These are phyloP conservation scores for Ichneumoninae sp. DNA, from an alignment of 2,888 invertebrate species.

Conservation along the genomic window DNA sequence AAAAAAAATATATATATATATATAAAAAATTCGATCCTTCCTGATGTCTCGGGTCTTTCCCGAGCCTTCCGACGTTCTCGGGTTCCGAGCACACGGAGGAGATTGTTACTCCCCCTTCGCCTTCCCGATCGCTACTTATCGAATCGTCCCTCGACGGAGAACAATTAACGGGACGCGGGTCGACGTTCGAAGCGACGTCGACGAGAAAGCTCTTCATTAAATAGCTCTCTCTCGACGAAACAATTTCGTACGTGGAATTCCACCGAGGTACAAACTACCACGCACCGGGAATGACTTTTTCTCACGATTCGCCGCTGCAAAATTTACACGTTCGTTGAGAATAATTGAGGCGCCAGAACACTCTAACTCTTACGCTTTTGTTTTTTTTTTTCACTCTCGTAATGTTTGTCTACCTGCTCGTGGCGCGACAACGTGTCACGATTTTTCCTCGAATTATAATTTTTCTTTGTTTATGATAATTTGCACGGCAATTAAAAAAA, in stretches of 20 bases:
- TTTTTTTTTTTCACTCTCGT: neutral
- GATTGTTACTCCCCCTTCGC: slow-evolving; percentile 17
- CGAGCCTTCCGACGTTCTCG: slow-evolving; percentile 2
- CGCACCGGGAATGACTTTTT: neutral
- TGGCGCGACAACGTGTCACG: neutral
- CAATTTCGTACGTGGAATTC: slow-evolving; percentile 7
- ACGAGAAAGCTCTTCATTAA: slow-evolving; percentile 18
- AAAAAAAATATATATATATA: neutral
- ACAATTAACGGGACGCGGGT: slow-evolving; percentile 27
- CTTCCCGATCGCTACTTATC: slow-evolving; percentile 45
- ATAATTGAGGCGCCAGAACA: neutral
- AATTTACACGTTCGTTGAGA: neutral
- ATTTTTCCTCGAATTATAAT: neutral
- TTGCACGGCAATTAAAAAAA: neutral
- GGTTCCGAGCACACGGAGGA: neutral
- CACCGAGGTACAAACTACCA: neutral
- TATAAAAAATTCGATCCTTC: neutral
- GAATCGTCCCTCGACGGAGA: slow-evolving; percentile 48
- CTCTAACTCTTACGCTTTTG: neutral
- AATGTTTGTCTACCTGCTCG: neutral
- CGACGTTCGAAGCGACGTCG: slow-evolving; percentile 18
- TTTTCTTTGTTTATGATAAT: neutral
- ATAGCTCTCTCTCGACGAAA: neutral
- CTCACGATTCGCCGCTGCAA: slow-evolving; percentile 1
- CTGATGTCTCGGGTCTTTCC: neutral